Percentiles rank a stretch among this genome's conserved stretches.
Conservation (phyloP, 2,113 vertebrate genomes). For the Montifringilla adamsi region DNA sequence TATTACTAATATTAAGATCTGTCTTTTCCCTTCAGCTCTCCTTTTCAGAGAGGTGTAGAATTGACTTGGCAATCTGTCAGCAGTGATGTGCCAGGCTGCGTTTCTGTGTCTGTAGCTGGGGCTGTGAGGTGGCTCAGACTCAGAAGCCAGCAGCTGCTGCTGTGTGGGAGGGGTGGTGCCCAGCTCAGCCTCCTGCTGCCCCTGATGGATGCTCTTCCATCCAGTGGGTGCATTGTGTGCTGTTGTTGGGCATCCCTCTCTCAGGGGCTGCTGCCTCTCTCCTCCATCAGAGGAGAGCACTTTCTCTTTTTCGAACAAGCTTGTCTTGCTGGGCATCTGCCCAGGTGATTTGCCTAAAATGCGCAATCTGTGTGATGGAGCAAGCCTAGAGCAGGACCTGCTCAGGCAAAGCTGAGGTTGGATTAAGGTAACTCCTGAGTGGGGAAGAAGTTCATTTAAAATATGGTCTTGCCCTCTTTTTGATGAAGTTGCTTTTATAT, state of each 20-base stretch:
- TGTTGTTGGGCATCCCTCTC: fast-evolving
- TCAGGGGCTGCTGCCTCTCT: neutral
- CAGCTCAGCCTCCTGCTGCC: neutral
- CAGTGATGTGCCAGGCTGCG: neutral
- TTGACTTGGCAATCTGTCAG: neutral
- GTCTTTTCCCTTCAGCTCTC: neutral
- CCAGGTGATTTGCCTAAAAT: neutral
- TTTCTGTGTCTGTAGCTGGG: neutral
- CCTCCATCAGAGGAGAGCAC: neutral
- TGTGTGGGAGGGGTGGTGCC: neutral
- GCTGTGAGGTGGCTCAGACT: neutral
- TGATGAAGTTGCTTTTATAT: neutral
- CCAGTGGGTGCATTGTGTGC: fast-evolving
- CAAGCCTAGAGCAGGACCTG: neutral
- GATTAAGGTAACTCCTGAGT: neutral
- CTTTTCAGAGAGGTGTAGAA: neutral
- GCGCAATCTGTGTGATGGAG: neutral
- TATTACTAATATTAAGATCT: neutral
- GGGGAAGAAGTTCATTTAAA: neutral
- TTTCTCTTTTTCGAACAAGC: neutral
- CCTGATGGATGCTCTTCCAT: neutral
- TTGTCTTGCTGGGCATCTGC: neutral
- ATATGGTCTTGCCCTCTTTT: neutral
- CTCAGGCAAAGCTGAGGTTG: neutral
- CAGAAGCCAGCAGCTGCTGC: neutral